phyloP scores from a whole-genome alignment of 2,113 vertebrate species.

The Uropsilus gracilis region DNA sequence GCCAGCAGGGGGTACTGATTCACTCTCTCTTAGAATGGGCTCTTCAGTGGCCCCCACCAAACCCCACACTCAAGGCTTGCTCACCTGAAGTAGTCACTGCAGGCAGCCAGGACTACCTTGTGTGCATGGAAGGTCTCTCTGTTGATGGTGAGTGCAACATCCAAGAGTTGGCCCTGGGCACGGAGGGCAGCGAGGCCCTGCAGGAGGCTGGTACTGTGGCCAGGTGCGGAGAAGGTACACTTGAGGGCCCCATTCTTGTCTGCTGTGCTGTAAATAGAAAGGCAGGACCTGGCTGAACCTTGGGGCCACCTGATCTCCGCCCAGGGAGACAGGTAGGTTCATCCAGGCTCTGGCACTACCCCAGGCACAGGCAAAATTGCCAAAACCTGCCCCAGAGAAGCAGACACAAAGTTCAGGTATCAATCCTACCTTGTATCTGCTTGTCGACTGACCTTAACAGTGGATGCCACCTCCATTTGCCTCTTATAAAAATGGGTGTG shows the following conservation, averaged over 20 bases:
- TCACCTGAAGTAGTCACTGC: constrained; percentile 99
- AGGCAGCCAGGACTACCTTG: constrained; percentile 97
- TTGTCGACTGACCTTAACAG: not conserved
- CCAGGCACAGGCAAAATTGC: not conserved
- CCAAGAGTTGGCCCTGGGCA: constrained; percentile 95
- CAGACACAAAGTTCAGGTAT: not conserved
- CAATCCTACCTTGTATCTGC: not conserved
- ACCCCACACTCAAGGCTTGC: not conserved
- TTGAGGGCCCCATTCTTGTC: constrained; percentile 94
- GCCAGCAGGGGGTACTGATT: not conserved
- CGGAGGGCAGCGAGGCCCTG: constrained; percentile 94
- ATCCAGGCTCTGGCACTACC: not conserved
- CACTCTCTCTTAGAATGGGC: no score
- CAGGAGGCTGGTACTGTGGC: constrained; percentile 94
- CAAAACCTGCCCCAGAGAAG: not conserved
- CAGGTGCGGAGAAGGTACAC: constrained; percentile 95
- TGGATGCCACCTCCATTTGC: not conserved
- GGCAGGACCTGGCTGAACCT: constrained; percentile 37
- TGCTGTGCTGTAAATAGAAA: constrained; percentile 88
- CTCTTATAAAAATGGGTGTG: not conserved
- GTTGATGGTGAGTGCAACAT: constrained; percentile 94
- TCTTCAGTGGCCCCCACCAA: no score
- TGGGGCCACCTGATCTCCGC: not conserved
- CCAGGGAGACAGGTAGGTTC: not conserved
- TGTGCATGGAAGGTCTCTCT: constrained; percentile 96